Evolutionary conservation across 2,888 invertebrate species (phyloP).

Genomic region (Nomada ferruginata): DNA sequence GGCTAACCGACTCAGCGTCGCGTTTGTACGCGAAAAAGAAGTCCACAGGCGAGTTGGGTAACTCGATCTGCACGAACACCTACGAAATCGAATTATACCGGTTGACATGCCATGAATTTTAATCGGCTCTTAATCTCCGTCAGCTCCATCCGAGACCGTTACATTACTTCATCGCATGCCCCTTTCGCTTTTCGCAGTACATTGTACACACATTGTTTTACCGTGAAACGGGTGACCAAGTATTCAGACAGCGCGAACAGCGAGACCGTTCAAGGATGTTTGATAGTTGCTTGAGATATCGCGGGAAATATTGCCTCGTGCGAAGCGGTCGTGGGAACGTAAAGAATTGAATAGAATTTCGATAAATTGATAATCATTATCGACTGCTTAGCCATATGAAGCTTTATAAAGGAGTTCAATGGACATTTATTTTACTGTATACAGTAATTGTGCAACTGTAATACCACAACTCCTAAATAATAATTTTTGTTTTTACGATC

Average conservation of each 20-base stretch:
- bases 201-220: slow-evolving; percentile 55
- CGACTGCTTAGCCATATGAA: too few species aligned
- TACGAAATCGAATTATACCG: slow-evolving; percentile 73
- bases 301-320: not conserved
- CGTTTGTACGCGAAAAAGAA: slow-evolving; percentile 33
- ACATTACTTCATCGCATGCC: slow-evolving; percentile 61
- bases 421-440: too few species aligned
- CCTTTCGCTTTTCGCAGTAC: slow-evolving; percentile 59
- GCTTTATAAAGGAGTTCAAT: too few species aligned
- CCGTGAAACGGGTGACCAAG: not conserved
- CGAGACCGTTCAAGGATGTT: not conserved
- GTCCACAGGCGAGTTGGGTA: slow-evolving; percentile 47
- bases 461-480: not conserved
- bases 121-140: slow-evolving; percentile 69
- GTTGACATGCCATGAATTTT: slow-evolving; percentile 72
- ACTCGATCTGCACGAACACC: slow-evolving; percentile 72
- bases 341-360: too few species aligned
- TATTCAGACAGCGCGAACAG: not conserved
- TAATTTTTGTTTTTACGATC: not conserved
- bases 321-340: too few species aligned
- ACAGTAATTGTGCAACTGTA: too few species aligned
- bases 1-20: not conserved
- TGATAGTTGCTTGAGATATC: not conserved
- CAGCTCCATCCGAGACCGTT: slow-evolving; percentile 44
- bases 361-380: too few species aligned